Percentiles rank a stretch among this genome's conserved stretches.
phyloP scores from a whole-genome alignment of 1,140 invertebrate species.

The Trypoxylus dichotomus region DNA sequence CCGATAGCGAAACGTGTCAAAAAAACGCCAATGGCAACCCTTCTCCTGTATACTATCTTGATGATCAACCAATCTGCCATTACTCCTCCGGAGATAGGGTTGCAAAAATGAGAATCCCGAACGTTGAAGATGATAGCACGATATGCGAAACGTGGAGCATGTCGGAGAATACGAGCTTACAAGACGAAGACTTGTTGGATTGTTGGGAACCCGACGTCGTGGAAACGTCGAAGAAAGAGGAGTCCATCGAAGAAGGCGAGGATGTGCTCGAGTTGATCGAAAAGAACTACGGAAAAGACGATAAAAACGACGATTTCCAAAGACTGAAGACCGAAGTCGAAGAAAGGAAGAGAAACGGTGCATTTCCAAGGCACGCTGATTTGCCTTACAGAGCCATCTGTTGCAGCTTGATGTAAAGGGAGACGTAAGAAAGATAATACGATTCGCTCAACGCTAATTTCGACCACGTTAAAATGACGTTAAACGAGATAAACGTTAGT shows the following conservation, averaged over 20 bases:
- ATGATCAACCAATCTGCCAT: background rate
- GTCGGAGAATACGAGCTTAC: conserved; percentile 34
- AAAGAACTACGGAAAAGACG: conserved; percentile 48
- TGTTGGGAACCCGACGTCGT: conserved; percentile 11
- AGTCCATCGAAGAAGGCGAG: conserved; percentile 37
- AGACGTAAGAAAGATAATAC: background rate
- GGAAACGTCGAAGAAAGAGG: background rate
- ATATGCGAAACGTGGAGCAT: conserved; percentile 35
- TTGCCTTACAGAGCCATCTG: conserved; percentile 50
- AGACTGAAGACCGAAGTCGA: conserved; percentile 43
- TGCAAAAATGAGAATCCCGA: background rate
- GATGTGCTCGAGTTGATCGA: conserved; percentile 48
- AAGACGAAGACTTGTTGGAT: conserved; percentile 40
- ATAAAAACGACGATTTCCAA: conserved; percentile 39
- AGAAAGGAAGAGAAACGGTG: conserved; percentile 34
- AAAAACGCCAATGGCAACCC: conserved; percentile 13
- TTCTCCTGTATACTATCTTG: conserved; percentile 13
- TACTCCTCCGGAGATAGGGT: background rate
- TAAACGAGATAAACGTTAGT: conserved; percentile 21
- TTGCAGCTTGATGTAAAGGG: conserved; percentile 47
- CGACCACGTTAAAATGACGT: conserved; percentile 26
- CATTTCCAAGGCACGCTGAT: conserved; percentile 38
- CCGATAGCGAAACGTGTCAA: background rate
- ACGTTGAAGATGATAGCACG: conserved; percentile 36
- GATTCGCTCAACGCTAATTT: conserved; percentile 29